Evolutionary conservation across 1,140 invertebrate genomes (phyloP), one percentile per base, ranked within the genome.

Genomic region (Formica selysi): DNA sequence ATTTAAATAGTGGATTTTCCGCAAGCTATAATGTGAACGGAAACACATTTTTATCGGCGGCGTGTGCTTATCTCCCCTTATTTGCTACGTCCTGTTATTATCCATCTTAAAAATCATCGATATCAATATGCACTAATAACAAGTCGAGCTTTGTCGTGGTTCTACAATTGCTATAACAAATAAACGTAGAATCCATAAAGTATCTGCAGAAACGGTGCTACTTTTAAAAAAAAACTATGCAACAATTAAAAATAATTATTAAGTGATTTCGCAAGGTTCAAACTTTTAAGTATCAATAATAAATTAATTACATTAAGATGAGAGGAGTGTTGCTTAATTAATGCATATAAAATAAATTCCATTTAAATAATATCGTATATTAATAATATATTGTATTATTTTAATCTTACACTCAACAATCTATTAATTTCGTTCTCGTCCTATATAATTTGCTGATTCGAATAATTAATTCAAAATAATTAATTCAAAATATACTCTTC

Each of bases 61-160:
- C 10, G 6, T 7, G 19, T 36, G 54, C 68, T 83, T 83, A 83
- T 83, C 68, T 62, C 68, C 68, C 68, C 68, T 83, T 44, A 44
- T n/a, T 61, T 44, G 67, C 11, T 32, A 29, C 54, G 22, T 83
- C 68, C 68, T 61, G 54, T 74, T 83, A 8, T 74, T 81, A 73
- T 16, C 22, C 32, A 62, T 83, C 26, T 48, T 83, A 61, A 62
- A 83, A 73, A 48, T 74, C n/a, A 41, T 36, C 22, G n/a, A 41
- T 83, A 83, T 73, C 79, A 83, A n/a, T 70, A 29, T 11, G 36
- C 38, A 54, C 26, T 62, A 83, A 83, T 83, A 74, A 62, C 57
- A 59, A 57, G 41, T 16, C 13, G 5, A 13, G 13, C 54, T 83
- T 61, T 74, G n/a, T 73, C 38, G 13, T 11, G n/a, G 11, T 83